phyloP scores from a whole-genome alignment of 2,113 vertebrate genomes.

The Ceyx melanurus region DNA sequence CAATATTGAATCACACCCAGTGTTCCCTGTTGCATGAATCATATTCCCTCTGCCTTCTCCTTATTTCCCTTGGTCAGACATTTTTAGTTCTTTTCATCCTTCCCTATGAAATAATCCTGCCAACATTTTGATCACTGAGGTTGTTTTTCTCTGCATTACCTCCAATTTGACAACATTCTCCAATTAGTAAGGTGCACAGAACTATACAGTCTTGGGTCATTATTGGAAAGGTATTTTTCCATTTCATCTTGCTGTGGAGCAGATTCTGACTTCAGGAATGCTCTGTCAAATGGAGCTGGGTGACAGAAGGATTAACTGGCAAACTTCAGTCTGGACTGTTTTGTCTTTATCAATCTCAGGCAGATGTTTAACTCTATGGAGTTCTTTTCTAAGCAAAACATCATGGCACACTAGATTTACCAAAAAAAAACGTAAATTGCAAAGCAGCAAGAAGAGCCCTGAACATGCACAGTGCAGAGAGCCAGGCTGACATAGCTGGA shows the following conservation, averaged over 20 bases:
- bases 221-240: neutral
- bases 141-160: conserved; percentile 13
- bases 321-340: neutral
- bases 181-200: neutral
- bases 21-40: neutral
- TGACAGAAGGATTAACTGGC: neutral
- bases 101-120: neutral
- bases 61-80: conserved; percentile 4
- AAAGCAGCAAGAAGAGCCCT: neutral
- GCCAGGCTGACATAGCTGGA: neutral
- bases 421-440: neutral
- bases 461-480: neutral
- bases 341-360: neutral
- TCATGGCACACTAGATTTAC: neutral
- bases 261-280: neutral
- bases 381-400: conserved; percentile 23
- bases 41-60: neutral
- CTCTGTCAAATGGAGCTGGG: neutral
- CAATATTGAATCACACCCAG: neutral
- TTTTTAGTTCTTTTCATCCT: conserved; percentile 17
- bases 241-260: neutral
- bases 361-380: neutral
- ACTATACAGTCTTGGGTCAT: neutral
- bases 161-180: neutral
- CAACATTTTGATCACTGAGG: conserved; percentile 10